Evolutionary conservation across 2,888 invertebrate genomes (phyloP).

Genomic region (Chrysolina americana): DNA sequence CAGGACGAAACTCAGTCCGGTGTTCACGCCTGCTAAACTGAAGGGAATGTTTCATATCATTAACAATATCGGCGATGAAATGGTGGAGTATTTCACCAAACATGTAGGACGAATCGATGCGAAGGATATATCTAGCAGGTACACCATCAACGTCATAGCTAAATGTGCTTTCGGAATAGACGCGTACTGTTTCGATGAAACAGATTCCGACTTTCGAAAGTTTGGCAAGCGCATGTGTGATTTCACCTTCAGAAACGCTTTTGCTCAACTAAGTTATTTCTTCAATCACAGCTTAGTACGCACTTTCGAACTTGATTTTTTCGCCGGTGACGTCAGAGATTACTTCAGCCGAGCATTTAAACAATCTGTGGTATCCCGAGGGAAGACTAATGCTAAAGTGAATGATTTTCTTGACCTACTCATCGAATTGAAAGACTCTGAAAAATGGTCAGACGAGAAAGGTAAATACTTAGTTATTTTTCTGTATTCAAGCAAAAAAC

Average conservation of each 20-base stretch:
- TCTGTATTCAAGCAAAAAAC: too few species aligned
- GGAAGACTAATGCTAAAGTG: constrained; percentile 53
- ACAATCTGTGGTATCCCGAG: constrained; percentile 57
- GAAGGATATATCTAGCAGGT: too few species aligned
- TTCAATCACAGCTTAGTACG: constrained; percentile 56
- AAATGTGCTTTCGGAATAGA: too few species aligned
- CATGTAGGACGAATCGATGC: too few species aligned
- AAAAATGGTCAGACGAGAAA: constrained; percentile 22
- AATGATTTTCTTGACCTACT: constrained; percentile 72
- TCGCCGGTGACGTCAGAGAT: constrained; percentile 53
- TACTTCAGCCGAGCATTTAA: constrained; percentile 60
- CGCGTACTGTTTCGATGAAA: too few species aligned
- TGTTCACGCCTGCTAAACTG: too few species aligned
- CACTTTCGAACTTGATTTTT: constrained; percentile 58
- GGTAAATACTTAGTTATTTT: constrained; percentile 32
- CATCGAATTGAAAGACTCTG: constrained; percentile 40
- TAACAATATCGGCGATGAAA: constrained; percentile 22
- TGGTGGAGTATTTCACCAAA: constrained; percentile 32
- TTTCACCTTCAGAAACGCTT: constrained; percentile 56
- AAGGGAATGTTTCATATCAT: constrained; percentile 71
- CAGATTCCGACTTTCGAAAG: too few species aligned
- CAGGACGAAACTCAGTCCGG: too few species aligned
- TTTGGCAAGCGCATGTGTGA: constrained; percentile 63
- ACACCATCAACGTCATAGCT: too few species aligned
- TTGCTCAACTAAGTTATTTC: constrained; percentile 56